A percentile compares a stretch with the other conserved stretches of the same genome.
Conservation (phyloP, 2,888 invertebrate species). For the Cantharis lateralis region DNA sequence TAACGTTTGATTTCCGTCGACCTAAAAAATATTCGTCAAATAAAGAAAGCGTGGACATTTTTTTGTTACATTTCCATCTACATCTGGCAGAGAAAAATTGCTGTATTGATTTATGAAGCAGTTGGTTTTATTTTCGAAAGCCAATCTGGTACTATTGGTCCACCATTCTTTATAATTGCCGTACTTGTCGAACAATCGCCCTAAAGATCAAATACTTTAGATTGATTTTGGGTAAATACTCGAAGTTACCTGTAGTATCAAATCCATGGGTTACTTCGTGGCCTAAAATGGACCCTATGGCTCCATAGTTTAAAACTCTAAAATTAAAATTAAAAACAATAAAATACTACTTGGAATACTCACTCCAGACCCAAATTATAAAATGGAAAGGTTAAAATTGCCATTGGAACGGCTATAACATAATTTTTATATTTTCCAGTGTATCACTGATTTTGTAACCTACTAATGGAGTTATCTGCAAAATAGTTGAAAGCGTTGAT, state of each 20-base stretch:
- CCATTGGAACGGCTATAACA: constrained; percentile 76
- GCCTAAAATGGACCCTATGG: constrained; percentile 77
- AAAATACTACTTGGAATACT: neutral
- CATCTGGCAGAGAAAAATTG: constrained; percentile 66
- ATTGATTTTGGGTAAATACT: no score
- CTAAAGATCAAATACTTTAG: constrained; percentile 51
- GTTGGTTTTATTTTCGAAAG: constrained; percentile 75
- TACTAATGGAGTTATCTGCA: constrained; percentile 81
- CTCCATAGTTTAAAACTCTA: constrained; percentile 82
- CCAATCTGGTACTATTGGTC: constrained; percentile 75
- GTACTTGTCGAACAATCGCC: constrained; percentile 81
- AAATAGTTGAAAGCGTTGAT: constrained; percentile 84
- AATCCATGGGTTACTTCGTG: constrained; percentile 71
- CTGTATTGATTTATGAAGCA: constrained; percentile 89
- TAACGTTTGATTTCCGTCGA: constrained; percentile 75
- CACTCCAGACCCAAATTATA: constrained; percentile 80
- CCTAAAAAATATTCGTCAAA: constrained; percentile 54
- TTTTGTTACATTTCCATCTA: constrained; percentile 64
- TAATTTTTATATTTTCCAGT: neutral
- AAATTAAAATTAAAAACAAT: constrained; percentile 18
- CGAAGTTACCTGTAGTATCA: constrained; percentile 57
- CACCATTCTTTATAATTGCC: constrained; percentile 92
- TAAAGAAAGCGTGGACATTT: neutral
- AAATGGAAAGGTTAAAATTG: constrained; percentile 83
- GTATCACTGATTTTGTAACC: constrained; percentile 38